phyloP scores from a whole-genome alignment of 2,888 invertebrate species.

The Sinotaia quadrata region DNA sequence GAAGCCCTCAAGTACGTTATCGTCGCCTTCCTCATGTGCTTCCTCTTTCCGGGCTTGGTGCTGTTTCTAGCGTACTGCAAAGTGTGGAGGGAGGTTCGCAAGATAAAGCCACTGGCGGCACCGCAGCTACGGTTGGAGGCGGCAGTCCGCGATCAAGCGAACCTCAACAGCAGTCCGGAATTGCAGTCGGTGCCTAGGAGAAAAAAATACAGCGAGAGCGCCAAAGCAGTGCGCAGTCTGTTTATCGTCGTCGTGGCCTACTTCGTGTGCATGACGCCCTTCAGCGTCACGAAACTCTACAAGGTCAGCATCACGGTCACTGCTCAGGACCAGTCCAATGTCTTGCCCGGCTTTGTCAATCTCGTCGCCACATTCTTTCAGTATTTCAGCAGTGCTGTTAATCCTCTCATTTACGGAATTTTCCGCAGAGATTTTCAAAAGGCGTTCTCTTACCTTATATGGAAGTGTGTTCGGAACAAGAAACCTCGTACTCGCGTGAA shows the following conservation, averaged over 20 bases:
- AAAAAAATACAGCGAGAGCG: constrained; percentile 40
- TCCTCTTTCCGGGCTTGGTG: constrained; percentile 59
- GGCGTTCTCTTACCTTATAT: constrained; percentile 14
- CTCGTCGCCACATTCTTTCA: constrained; percentile 61
- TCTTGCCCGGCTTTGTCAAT: constrained; percentile 61
- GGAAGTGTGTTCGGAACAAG: not conserved
- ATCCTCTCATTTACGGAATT: constrained; percentile 70
- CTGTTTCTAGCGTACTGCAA: constrained; percentile 56
- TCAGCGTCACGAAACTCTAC: constrained; percentile 68
- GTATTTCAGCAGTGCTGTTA: constrained; percentile 65
- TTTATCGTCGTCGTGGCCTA: constrained; percentile 66
- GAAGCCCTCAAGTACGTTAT: constrained; percentile 61
- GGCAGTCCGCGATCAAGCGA: not conserved
- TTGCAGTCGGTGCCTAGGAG: not conserved
- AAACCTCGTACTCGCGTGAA: not conserved
- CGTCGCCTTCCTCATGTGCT: constrained; percentile 62
- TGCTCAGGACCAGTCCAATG: constrained; percentile 35
- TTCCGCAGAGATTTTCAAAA: constrained; percentile 63
- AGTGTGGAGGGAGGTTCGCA: constrained; percentile 35
- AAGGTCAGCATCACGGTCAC: constrained; percentile 53
- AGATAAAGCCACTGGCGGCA: constrained; percentile 14
- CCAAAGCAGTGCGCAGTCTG: constrained; percentile 58
- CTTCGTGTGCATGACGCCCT: constrained; percentile 70
- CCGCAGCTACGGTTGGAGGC: not conserved
- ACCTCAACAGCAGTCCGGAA: not conserved